Percentiles rank a stretch among this genome's conserved stretches.
Evolutionary conservation across 2,797 vertebrate genomes (phyloP).

Genomic region (Clamator glandarius): DNA sequence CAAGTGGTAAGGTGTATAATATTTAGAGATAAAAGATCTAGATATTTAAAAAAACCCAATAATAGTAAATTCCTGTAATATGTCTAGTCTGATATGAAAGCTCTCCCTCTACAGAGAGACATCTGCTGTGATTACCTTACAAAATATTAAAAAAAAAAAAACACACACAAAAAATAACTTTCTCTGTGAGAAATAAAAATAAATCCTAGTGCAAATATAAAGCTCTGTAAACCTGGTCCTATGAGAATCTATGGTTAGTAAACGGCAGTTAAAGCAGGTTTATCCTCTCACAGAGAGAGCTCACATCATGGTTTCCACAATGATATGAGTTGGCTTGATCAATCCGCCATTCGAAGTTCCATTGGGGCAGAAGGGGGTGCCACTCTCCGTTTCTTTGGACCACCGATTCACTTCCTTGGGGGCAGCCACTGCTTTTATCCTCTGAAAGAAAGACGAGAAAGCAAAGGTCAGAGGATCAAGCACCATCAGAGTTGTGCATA

Average conservation of each 20-base stretch:
- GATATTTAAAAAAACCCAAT: slow-evolving; percentile 73
- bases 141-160: slow-evolving; percentile 81
- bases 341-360: slow-evolving; percentile 82
- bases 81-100: slow-evolving; percentile 80
- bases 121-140: slow-evolving; percentile 75
- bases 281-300: slow-evolving; percentile 84
- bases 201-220: slow-evolving; percentile 91
- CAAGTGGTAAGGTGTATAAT: slow-evolving; percentile 77
- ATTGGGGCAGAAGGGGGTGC: slow-evolving; percentile 87
- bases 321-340: slow-evolving; percentile 93
- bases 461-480: not conserved
- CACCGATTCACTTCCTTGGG: slow-evolving; percentile 90
- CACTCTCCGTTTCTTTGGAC: slow-evolving; percentile 88
- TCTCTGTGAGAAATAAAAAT: slow-evolving; percentile 88
- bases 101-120: slow-evolving; percentile 70
- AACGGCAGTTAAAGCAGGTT: slow-evolving; percentile 87
- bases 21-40: slow-evolving; percentile 72
- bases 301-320: slow-evolving; percentile 99
- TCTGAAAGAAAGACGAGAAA: slow-evolving; percentile 74
- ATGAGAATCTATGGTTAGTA: slow-evolving; percentile 93
- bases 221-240: slow-evolving; percentile 94
- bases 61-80: slow-evolving; percentile 80
- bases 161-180: slow-evolving; percentile 79
- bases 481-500: rapidly evolving
- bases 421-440: slow-evolving; percentile 93